A percentile compares a stretch with the other conserved stretches of the same genome.
Conservation (phyloP, 2,113 vertebrate species). For the Sturnus vulgaris region DNA sequence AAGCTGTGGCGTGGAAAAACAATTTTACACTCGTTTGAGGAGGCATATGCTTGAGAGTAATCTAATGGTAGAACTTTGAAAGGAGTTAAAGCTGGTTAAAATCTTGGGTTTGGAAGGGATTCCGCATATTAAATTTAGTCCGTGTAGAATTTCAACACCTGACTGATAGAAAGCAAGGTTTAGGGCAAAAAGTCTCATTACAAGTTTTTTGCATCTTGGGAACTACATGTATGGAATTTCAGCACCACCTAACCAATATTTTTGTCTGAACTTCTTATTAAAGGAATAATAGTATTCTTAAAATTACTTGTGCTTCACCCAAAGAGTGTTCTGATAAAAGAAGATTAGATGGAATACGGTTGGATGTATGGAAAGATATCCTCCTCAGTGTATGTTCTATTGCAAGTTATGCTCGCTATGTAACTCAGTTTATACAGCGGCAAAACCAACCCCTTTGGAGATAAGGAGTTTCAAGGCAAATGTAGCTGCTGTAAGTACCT, state of each 20-base stretch:
- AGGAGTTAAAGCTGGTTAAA: not conserved
- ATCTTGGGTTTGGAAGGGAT: not conserved
- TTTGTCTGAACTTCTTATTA: not conserved
- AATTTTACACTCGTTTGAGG: not conserved
- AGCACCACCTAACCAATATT: not conserved
- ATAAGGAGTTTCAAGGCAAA: not conserved
- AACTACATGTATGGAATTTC: not conserved
- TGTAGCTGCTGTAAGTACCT: not conserved
- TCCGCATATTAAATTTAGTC: not conserved
- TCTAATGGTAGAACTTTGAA: not conserved
- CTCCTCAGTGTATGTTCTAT: not conserved
- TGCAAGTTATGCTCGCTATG: not conserved
- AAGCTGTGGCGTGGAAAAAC: not conserved
- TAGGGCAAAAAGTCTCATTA: not conserved
- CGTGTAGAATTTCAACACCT: not conserved
- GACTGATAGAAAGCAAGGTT: not conserved
- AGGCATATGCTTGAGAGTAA: not conserved
- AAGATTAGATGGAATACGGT: not conserved
- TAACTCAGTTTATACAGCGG: not conserved
- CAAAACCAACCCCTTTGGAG: not conserved
- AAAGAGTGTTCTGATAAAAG: not conserved
- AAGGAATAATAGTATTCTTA: not conserved
- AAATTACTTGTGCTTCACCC: not conserved
- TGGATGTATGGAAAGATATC: not conserved
- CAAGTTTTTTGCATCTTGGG: not conserved